Base-by-base conservation (phyloP, 2,888 invertebrate genomes). In the Agrochola circellaris region DNA sequence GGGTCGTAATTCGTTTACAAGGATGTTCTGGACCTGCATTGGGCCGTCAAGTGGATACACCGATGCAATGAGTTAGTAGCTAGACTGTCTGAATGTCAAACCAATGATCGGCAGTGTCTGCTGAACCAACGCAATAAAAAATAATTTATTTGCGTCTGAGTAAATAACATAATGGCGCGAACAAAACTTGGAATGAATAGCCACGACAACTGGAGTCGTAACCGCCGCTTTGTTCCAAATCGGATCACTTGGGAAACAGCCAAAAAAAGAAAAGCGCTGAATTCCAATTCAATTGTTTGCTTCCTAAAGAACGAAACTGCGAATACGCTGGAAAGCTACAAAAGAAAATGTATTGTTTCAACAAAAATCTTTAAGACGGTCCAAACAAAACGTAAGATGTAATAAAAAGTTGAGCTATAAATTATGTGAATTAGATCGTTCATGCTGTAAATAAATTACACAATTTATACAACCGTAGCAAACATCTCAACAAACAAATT, bases 11-110 rank as follows among this genome's bases (percentile, higher is more conserved):
- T 93, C 76, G 89, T 76, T 85, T 87, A 88, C 66, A 73, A 58
- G 79, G 62, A 77, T 73, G 58, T 34, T 62, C 66, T 65, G 70
- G 45, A 79, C 83, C 82, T 91, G 90, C 91, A 91, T 88, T 89
- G 89, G 87, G 88, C 88, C 92, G 92, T 90, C 89, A 91, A 90
- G 87, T 90, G 90, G 89, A 84, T 89, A 91, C 87, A 88, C 79
- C 88, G 88, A 87, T 96, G 96, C 96, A 96, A 95, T 94, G 94
- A 95, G 94, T 95, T 93, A 93, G 95, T 93, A 93, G 95, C 94
- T 95, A 95, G 96, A 94, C 94, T 90, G 95, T 95, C 95, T 96
- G 96, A 96, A 96, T 95, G 96, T 96, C 96, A 96, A 96, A 96
- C 95, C 95, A 96, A 96, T 96, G 95, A 96, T 95, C 95, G 94